Percentiles rank a stretch among this genome's conserved stretches.
Conservation (phyloP, 1,140 invertebrate species). For the Orius laevigatus region DNA sequence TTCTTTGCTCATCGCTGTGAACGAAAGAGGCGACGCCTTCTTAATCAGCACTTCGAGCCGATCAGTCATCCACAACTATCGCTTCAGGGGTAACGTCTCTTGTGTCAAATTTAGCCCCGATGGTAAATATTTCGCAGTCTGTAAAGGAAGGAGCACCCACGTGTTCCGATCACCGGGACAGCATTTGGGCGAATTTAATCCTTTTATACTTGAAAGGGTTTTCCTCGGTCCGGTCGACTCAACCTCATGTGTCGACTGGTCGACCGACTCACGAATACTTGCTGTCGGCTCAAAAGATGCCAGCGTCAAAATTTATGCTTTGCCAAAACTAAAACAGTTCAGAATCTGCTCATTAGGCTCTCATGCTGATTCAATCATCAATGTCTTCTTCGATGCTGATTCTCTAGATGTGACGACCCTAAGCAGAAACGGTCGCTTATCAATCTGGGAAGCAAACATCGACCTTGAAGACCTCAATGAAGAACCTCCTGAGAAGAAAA, state of each 20-base stretch:
- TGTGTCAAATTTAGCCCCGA: slow-evolving; percentile 84
- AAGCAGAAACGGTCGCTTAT: slow-evolving; percentile 45
- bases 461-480: slow-evolving; percentile 45
- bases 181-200: slow-evolving; percentile 66
- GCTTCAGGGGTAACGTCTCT: slow-evolving; percentile 59
- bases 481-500: slow-evolving; percentile 31
- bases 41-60: slow-evolving; percentile 77
- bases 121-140: slow-evolving; percentile 81
- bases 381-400: slow-evolving; percentile 74
- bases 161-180: slow-evolving; percentile 72
- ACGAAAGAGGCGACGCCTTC: slow-evolving; percentile 74
- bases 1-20: slow-evolving; percentile 62
- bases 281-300: slow-evolving; percentile 77
- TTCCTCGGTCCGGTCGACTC: slow-evolving; percentile 67
- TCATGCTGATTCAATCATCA: slow-evolving; percentile 66
- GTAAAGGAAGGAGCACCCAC: slow-evolving; percentile 69
- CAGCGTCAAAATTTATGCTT: slow-evolving; percentile 59
- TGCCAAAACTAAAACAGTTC: slow-evolving; percentile 59
- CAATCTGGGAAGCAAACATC: slow-evolving; percentile 75
- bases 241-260: slow-evolving; percentile 78
- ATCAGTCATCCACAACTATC: slow-evolving; percentile 64
- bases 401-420: slow-evolving; percentile 66
- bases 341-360: slow-evolving; percentile 53
- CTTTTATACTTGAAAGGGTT: slow-evolving; percentile 69
- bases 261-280: slow-evolving; percentile 66